Evolutionary conservation across 2,888 invertebrate species (phyloP), one percentile per base, ranked within the genome.

Genomic region (Dryadula phaetusa): DNA sequence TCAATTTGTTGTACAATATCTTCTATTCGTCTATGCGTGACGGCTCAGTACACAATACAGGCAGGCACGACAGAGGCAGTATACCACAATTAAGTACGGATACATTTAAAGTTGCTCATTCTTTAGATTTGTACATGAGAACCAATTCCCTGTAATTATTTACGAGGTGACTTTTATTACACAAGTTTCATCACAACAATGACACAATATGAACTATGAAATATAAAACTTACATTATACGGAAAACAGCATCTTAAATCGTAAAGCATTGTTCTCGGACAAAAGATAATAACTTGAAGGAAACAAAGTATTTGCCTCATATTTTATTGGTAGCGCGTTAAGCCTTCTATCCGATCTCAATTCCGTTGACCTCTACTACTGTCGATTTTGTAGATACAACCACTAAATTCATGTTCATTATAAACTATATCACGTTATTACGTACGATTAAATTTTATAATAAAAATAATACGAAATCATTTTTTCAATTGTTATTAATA

Each of bases 1-100:
- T 65, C 56, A 65, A 68, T 66, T 47, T 52, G 22, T 56, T 65
- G 34, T 47, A 69, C 56, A 65, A 68, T 64, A 62, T 52, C 56
- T 68, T 53, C 44, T 65, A 70, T 64, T 68, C 62, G 37, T 47
- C 58, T 47, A 56, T 56, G 49, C 64, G 77, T 75, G 76, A 78
- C 75, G 80, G 69, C 25, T 68, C 71, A 73, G 40, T 72, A 74
- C 72, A 62, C 77, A 71, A 73, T 70, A 72, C 52, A 44, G 66
- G 37, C 37, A 22, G 25, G 16, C 22, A 56, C 16, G 56, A 40
- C 52, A 54, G 28, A 65, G 58, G 62, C 25, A 52, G 58, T 25
- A 22, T 28, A 7, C 3, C 34, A 44, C 25, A 54, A 61, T 61
- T 54, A 46, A 56, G 20, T 49, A 49, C 25, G 28, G 44, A 8